A percentile compares a stretch with the other conserved stretches of the same genome.
These are phyloP conservation scores for Neomicropteryx cornuta DNA, from an alignment of 1,140 invertebrate species.

Conservation along the genomic window DNA sequence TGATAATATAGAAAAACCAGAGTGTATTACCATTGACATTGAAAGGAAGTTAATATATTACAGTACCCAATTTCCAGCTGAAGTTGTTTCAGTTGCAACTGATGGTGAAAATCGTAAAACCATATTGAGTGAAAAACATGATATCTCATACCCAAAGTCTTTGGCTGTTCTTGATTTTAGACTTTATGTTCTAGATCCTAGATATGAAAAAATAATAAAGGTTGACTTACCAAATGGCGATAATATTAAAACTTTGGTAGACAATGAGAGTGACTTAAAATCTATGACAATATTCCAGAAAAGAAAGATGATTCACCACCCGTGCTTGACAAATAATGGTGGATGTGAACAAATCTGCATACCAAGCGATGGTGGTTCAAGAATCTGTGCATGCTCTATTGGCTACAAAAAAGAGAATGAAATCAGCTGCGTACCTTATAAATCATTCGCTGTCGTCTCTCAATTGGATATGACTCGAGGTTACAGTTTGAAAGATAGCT, in stretches of 20 bases:
- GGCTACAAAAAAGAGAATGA: constrained; percentile 76
- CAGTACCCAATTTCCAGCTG: constrained; percentile 64
- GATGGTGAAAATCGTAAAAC: constrained; percentile 60
- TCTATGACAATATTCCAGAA: constrained; percentile 84
- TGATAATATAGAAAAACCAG: constrained; percentile 55
- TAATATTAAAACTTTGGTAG: constrained; percentile 65
- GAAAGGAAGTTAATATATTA: constrained; percentile 78
- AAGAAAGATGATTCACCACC: constrained; percentile 68
- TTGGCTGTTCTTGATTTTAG: constrained; percentile 73
- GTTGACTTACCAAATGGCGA: constrained; percentile 76
- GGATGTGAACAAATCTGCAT: constrained; percentile 91
- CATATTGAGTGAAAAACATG: constrained; percentile 55
- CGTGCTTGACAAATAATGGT: constrained; percentile 78
- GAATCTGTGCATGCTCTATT: constrained; percentile 77
- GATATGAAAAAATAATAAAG: constrained; percentile 80
- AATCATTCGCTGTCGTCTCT: constrained; percentile 85
- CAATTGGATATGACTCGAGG: constrained; percentile 81
- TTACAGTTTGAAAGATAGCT: constrained; percentile 71
- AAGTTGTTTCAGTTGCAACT: constrained; percentile 62
- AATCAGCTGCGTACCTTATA: constrained; percentile 66
- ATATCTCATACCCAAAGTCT: constrained; percentile 67
- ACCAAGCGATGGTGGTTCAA: constrained; percentile 54
- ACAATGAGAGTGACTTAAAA: constrained; percentile 80
- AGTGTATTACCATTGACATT: constrained; percentile 78
- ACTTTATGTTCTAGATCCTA: constrained; percentile 82